A percentile compares a stretch with the other conserved stretches of the same genome.
These are phyloP conservation scores for Nerophis lumbriciformis DNA, from an alignment of 2,113 vertebrate species.

Conservation along the genomic window DNA sequence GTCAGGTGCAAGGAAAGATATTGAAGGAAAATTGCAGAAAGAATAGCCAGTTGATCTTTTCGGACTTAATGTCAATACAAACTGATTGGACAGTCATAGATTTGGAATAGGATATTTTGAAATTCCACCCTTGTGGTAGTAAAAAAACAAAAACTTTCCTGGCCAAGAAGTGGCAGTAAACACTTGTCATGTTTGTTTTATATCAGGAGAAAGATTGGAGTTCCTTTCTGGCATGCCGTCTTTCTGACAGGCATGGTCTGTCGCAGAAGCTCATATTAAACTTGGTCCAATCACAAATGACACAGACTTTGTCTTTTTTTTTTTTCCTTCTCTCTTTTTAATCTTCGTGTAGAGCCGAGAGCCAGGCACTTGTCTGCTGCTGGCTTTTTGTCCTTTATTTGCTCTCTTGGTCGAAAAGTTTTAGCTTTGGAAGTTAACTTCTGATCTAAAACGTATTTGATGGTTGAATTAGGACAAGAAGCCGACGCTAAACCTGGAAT, in stretches of 20 bases:
- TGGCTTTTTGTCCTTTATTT: constrained; percentile 1
- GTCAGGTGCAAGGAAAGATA: constrained; percentile 20
- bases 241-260: constrained; percentile 14
- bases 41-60: constrained; percentile 27
- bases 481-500: too few relatives aligned
- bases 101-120: constrained; percentile 38
- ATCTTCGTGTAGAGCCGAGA: background rate
- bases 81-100: constrained; percentile 30
- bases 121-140: constrained; percentile 25
- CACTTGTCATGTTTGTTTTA: constrained; percentile 43
- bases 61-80: constrained; percentile 28
- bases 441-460: background rate
- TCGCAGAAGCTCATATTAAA: constrained; percentile 4
- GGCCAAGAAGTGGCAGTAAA: background rate
- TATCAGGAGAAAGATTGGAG: background rate
- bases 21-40: constrained; percentile 25
- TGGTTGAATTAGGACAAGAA: too few relatives aligned
- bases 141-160: constrained; percentile 4
- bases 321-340: background rate
- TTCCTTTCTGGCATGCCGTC: background rate
- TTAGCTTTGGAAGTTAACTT: background rate
- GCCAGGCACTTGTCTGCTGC: background rate
- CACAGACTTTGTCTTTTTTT: constrained; percentile 9
- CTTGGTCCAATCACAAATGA: constrained; percentile 14
- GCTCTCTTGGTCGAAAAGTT: background rate